A percentile compares a stretch with the other conserved stretches of the same genome.
Evolutionary conservation across 2,113 vertebrate species (phyloP).

Genomic region (Phoenicopterus ruber): DNA sequence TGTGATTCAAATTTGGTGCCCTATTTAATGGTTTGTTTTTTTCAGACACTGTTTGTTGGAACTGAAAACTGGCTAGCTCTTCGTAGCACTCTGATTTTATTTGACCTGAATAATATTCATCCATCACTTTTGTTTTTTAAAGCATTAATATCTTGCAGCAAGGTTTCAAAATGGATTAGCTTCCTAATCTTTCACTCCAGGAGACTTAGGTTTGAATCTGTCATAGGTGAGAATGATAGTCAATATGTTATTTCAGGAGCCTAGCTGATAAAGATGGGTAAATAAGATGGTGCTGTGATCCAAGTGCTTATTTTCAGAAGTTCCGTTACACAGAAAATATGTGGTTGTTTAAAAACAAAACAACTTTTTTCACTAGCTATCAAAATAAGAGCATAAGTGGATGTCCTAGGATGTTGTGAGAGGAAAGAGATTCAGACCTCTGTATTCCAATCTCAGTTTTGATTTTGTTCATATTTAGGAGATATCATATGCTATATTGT

Average conservation of each 20-base stretch:
- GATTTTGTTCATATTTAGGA: neutral
- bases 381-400: neutral
- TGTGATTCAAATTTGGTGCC: neutral
- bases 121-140: constrained; percentile 46
- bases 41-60: neutral
- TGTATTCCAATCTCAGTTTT: neutral
- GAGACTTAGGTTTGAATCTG: neutral
- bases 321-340: neutral
- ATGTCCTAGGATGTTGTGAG: neutral
- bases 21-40: neutral
- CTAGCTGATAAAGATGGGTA: neutral
- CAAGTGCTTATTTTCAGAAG: neutral
- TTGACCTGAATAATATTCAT: constrained; percentile 39
- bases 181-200: constrained; percentile 42
- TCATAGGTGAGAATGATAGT: constrained; percentile 10
- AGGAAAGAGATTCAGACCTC: neutral
- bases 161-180: constrained; percentile 36
- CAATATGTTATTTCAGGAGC: constrained; percentile 32
- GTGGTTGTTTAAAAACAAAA: neutral
- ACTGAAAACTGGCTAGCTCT: neutral
- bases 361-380: neutral
- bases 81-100: constrained; percentile 1
- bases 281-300: neutral
- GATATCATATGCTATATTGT: neutral
- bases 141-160: constrained; percentile 31